Conservation (phyloP, 2,888 invertebrate species). For the Papilio demoleus region DNA sequence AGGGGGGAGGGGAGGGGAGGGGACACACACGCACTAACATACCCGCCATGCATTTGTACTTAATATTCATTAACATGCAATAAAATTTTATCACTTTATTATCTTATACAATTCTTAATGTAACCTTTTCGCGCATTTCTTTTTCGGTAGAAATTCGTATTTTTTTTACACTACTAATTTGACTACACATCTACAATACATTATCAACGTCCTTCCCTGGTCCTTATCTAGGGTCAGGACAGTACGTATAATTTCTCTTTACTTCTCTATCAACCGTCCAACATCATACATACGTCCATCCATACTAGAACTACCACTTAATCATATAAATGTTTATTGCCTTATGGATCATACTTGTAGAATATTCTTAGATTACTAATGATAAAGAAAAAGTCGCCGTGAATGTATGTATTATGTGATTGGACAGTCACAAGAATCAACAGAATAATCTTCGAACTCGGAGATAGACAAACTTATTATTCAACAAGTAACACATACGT, state of each 20-base stretch:
- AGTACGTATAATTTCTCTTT: too few species aligned
- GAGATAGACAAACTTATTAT: not conserved
- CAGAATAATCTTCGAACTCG: not conserved
- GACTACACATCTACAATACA: too few species aligned
- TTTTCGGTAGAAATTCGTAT: not conserved
- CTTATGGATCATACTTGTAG: too few species aligned
- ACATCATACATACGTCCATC: too few species aligned
- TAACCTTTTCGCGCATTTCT: not conserved
- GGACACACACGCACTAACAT: conserved; percentile 61
- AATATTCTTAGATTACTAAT: too few species aligned
- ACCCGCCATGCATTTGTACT: conserved; percentile 52
- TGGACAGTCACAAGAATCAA: not conserved
- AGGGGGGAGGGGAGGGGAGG: conserved; percentile 52
- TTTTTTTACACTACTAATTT: not conserved
- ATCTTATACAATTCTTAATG: not conserved
- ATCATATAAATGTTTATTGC: too few species aligned
- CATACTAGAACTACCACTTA: too few species aligned
- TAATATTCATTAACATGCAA: conserved; percentile 6
- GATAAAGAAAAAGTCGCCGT: too few species aligned
- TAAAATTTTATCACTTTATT: conserved; percentile 4
- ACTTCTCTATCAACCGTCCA: too few species aligned
- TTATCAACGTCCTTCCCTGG: too few species aligned
- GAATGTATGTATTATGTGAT: too few species aligned
- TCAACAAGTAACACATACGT: conserved; percentile 1
- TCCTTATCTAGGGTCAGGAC: too few species aligned